phyloP scores from a whole-genome alignment of 2,888 invertebrate species.

The Erynnis tages region DNA sequence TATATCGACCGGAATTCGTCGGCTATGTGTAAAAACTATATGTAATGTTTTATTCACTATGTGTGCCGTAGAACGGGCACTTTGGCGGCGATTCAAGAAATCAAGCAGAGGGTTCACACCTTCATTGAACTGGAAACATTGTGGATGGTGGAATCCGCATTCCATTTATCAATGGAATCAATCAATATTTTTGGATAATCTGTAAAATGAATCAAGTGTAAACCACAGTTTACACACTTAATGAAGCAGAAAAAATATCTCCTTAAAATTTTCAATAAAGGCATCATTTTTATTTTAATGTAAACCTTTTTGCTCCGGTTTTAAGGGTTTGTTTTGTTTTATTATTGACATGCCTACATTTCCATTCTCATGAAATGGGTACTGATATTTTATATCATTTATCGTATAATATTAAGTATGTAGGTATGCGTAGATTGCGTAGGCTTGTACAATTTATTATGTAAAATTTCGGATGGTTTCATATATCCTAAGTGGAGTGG shows the following conservation, averaged over 20 bases:
- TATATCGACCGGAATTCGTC: constrained; percentile 31
- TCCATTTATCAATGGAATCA: constrained; percentile 10
- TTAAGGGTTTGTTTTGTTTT: too few relatives aligned
- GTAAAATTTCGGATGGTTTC: too few relatives aligned
- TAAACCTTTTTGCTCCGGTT: too few relatives aligned
- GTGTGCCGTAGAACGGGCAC: constrained; percentile 51
- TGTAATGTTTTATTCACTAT: constrained; percentile 47
- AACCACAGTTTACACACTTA: constrained; percentile 11
- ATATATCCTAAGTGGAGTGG: too few relatives aligned
- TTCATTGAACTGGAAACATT: constrained; percentile 34
- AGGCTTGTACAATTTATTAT: too few relatives aligned
- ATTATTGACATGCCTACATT: too few relatives aligned
- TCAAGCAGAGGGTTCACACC: constrained; percentile 45
- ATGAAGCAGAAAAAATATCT: constrained; percentile 5
- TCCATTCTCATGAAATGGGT: too few relatives aligned
- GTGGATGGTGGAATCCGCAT: constrained; percentile 11
- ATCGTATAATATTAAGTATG: too few relatives aligned
- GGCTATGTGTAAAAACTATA: constrained; percentile 32
- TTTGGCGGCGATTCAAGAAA: constrained; percentile 67
- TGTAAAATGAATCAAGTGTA: constrained; percentile 22
- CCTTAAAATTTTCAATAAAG: too few relatives aligned
- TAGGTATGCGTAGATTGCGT: too few relatives aligned
- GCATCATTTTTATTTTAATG: too few relatives aligned
- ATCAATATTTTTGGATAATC: constrained; percentile 15
- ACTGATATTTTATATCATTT: too few relatives aligned